These are phyloP conservation scores for Drosophila sp. DNA, from an alignment of 1,140 invertebrate species.

Conservation along the genomic window DNA sequence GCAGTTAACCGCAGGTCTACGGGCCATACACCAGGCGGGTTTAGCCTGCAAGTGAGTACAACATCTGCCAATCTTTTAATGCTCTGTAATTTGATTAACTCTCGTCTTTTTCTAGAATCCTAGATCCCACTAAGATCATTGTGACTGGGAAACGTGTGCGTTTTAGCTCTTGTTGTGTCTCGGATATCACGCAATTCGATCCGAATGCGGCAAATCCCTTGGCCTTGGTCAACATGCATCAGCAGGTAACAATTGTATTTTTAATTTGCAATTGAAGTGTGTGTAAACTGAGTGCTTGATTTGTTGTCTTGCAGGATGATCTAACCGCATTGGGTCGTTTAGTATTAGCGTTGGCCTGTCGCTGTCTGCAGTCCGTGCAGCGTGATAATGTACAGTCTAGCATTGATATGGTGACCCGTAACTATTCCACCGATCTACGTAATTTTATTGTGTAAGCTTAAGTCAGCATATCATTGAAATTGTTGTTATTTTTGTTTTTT, in stretches of 20 bases:
- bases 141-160: slow-evolving; percentile 90
- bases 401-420: slow-evolving; percentile 94
- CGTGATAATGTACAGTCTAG: slow-evolving; percentile 93
- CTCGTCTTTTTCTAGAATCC: slow-evolving; percentile 85
- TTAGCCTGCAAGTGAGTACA: slow-evolving; percentile 87
- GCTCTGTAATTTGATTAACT: neutral
- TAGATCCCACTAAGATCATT: slow-evolving; percentile 97
- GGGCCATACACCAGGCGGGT: slow-evolving; percentile 94
- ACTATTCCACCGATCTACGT: slow-evolving; percentile 96
- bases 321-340: slow-evolving; percentile 95
- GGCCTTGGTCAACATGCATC: slow-evolving; percentile 91
- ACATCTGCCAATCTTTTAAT: neutral
- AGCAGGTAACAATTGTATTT: slow-evolving; percentile 80
- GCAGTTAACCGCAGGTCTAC: slow-evolving; percentile 96
- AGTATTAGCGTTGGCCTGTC: slow-evolving; percentile 95
- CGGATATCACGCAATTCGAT: slow-evolving; percentile 94
- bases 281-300: neutral
- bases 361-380: slow-evolving; percentile 94
- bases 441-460: slow-evolving; percentile 94
- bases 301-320: slow-evolving; percentile 90
- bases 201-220: slow-evolving; percentile 86
- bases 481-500: neutral
- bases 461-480: neutral
- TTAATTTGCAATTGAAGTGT: neutral
- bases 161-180: slow-evolving; percentile 92